phyloP scores from a whole-genome alignment of 2,888 invertebrate species.

The Yponomeuta sedellus region DNA sequence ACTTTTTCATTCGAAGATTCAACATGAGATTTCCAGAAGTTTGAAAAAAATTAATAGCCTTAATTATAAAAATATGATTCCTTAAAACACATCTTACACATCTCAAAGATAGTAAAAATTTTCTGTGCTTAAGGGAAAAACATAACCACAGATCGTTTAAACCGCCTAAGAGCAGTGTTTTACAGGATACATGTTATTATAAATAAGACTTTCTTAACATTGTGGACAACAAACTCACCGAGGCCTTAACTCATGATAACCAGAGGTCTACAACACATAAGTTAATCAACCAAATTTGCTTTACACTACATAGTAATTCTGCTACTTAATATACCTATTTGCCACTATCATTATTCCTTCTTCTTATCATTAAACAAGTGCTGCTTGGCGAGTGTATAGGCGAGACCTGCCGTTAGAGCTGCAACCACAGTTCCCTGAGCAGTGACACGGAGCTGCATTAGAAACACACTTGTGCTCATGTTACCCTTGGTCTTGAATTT shows the following conservation, averaged over 20 bases:
- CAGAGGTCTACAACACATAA: background rate
- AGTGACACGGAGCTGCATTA: constrained; percentile 89
- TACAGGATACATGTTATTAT: too few species aligned
- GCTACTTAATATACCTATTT: background rate
- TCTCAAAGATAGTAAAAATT: too few species aligned
- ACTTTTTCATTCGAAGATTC: too few species aligned
- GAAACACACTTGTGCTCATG: constrained; percentile 89
- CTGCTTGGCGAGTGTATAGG: constrained; percentile 80
- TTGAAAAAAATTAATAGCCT: too few species aligned
- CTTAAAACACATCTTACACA: too few species aligned
- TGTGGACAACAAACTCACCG: background rate
- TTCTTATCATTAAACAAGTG: constrained; percentile 48
- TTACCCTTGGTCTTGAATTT: constrained; percentile 83
- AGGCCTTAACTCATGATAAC: background rate
- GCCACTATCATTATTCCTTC: background rate
- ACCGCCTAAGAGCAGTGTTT: too few species aligned
- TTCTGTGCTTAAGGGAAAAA: too few species aligned
- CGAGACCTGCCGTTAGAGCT: constrained; percentile 83
- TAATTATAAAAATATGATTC: too few species aligned
- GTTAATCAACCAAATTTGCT: background rate
- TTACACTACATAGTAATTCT: background rate
- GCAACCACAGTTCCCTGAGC: constrained; percentile 91
- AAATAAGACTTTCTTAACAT: too few species aligned
- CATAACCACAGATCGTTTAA: too few species aligned
- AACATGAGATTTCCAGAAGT: too few species aligned